These are phyloP conservation scores for Psilopogon haemacephalus DNA, from an alignment of 2,113 vertebrate species.

Conservation along the genomic window DNA sequence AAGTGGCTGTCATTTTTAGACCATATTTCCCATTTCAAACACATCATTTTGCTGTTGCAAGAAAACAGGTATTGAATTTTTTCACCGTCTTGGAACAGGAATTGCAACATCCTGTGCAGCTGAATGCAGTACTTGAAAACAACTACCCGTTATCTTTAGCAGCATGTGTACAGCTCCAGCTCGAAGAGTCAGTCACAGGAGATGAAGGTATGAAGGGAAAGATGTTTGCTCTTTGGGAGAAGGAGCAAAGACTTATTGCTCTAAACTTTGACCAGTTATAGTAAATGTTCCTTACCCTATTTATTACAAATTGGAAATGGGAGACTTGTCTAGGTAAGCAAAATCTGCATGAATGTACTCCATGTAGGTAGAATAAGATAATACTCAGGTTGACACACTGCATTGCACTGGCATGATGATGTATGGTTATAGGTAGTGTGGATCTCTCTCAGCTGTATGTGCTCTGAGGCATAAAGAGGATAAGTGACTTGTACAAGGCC, in stretches of 20 bases:
- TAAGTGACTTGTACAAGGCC: conserved; percentile 46
- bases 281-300: neutral
- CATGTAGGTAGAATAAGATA: neutral
- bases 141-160: neutral
- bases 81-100: neutral
- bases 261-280: neutral
- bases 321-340: conserved; percentile 25
- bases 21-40: neutral
- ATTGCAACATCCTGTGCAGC: neutral
- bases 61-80: neutral
- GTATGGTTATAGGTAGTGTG: conserved; percentile 2
- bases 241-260: neutral
- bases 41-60: neutral
- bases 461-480: conserved; percentile 28
- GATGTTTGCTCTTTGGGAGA: neutral
- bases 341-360: neutral
- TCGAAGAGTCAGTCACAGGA: neutral
- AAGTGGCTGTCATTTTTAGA: neutral
- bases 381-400: neutral
- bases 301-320: neutral
- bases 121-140: neutral
- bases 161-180: neutral
- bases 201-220: neutral
- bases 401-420: conserved; percentile 2
- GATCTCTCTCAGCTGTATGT: conserved; percentile 14